These are phyloP conservation scores for Acrobeloides nanus DNA, from an alignment of 2,888 invertebrate species.

Conservation along the genomic window DNA sequence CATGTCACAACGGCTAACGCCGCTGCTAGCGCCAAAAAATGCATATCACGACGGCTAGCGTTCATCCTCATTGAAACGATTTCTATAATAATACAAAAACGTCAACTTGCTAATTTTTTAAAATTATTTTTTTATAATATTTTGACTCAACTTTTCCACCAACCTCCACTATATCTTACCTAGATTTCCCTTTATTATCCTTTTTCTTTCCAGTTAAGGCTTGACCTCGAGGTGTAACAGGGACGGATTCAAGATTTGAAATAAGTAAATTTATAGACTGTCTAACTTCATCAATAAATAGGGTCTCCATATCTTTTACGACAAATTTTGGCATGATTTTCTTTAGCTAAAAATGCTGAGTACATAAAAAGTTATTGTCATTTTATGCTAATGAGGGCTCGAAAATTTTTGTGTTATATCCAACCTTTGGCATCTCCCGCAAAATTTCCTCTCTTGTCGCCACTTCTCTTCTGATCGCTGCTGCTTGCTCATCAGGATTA, in stretches of 20 bases:
- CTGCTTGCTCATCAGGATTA: constrained; percentile 98
- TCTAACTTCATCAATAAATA: constrained; percentile 95
- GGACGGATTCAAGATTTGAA: constrained; percentile 96
- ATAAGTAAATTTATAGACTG: constrained; percentile 88
- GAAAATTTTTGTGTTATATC: no score
- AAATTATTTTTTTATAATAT: no score
- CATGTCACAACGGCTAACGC: no score
- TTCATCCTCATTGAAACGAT: no score
- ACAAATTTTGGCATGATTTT: constrained; percentile 98
- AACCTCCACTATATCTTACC: constrained; percentile 70
- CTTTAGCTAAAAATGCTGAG: constrained; percentile 66
- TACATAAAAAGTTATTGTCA: no score
- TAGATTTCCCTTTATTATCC: constrained; percentile 79
- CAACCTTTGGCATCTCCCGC: constrained; percentile 90
- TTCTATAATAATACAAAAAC: no score
- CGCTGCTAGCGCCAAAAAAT: no score
- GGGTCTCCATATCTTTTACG: constrained; percentile 98
- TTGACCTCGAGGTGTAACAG: constrained; percentile 86
- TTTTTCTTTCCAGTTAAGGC: constrained; percentile 79
- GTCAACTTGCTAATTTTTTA: no score
- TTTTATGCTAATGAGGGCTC: constrained; percentile 1
- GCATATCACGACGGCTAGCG: no score
- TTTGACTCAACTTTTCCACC: no score
- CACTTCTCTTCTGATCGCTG: constrained; percentile 92
- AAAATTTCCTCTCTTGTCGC: constrained; percentile 94